phyloP scores from a whole-genome alignment of 2,797 vertebrate species.

The Pterois miles region DNA sequence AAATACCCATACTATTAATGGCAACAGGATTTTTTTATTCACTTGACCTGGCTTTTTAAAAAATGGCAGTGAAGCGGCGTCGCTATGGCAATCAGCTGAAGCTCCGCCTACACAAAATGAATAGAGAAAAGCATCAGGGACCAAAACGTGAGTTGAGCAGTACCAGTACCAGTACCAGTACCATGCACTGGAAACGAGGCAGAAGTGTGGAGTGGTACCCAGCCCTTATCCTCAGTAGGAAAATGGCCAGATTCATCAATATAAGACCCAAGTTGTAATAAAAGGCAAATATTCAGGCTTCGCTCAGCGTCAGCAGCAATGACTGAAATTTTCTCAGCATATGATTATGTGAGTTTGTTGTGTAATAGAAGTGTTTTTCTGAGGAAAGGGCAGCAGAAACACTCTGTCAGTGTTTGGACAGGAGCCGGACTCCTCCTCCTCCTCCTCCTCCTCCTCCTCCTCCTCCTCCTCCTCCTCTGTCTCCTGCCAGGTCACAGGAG shows the following conservation, averaged over 20 bases:
- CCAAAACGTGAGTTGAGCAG: no score
- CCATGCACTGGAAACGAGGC: neutral
- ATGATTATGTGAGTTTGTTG: constrained; percentile 8
- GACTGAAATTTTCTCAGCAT: neutral
- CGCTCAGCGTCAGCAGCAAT: neutral
- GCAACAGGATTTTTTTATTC: no score
- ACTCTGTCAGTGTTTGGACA: constrained; percentile 46
- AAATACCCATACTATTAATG: no score
- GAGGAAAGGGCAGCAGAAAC: constrained; percentile 20
- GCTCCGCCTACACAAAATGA: no score
- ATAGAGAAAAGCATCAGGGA: no score
- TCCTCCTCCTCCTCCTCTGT: constrained; percentile 34
- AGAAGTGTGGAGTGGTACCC: neutral
- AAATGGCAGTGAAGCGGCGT: no score
- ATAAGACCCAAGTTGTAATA: neutral
- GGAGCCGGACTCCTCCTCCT: constrained; percentile 21
- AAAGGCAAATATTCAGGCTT: neutral
- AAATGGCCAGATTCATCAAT: neutral
- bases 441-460: neutral
- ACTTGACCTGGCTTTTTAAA: no score
- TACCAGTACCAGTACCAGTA: no score
- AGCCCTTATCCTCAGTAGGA: neutral
- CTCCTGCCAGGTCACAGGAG: constrained; percentile 60
- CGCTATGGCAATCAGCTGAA: no score
- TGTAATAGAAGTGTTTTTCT: constrained; percentile 24